These are phyloP conservation scores for Zygogramma bicolorata DNA, from an alignment of 2,888 invertebrate genomes.

Conservation along the genomic window DNA sequence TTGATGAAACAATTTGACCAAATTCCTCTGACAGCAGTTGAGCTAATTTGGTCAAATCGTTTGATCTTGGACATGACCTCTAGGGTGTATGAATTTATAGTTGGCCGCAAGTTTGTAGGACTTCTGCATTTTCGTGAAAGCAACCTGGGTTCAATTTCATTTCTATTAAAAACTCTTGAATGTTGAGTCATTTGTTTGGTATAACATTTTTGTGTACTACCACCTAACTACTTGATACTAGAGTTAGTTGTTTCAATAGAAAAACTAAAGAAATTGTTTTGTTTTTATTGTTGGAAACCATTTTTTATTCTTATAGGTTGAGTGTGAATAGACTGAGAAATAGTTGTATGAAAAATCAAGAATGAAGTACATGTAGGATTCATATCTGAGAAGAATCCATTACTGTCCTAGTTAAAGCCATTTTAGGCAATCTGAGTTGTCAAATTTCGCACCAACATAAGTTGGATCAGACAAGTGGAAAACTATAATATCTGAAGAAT, in stretches of 20 bases:
- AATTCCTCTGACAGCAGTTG: background rate
- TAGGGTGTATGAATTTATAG: background rate
- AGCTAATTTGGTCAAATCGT: background rate
- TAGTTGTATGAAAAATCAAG: too few species aligned
- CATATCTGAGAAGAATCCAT: too few species aligned
- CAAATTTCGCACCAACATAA: too few species aligned
- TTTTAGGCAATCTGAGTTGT: too few species aligned
- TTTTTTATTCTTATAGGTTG: too few species aligned
- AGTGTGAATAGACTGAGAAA: too few species aligned
- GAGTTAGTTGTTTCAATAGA: constrained; percentile 33
- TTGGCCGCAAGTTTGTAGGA: constrained; percentile 30
- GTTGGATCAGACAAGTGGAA: too few species aligned
- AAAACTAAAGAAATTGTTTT: constrained; percentile 3
- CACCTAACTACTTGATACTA: constrained; percentile 20
- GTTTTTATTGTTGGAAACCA: background rate
- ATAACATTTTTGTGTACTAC: constrained; percentile 40
- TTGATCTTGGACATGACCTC: background rate
- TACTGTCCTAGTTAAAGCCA: too few species aligned
- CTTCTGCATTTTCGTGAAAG: constrained; percentile 45
- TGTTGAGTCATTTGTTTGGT: constrained; percentile 37
- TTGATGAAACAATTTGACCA: background rate
- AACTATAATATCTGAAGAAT: too few species aligned
- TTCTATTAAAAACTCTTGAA: constrained; percentile 32
- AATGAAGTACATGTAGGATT: too few species aligned
- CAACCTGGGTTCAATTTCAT: constrained; percentile 28